Evolutionary conservation across 2,888 invertebrate species (phyloP), one percentile per base, ranked within the genome.

Genomic region (Drosophila anceps): DNA sequence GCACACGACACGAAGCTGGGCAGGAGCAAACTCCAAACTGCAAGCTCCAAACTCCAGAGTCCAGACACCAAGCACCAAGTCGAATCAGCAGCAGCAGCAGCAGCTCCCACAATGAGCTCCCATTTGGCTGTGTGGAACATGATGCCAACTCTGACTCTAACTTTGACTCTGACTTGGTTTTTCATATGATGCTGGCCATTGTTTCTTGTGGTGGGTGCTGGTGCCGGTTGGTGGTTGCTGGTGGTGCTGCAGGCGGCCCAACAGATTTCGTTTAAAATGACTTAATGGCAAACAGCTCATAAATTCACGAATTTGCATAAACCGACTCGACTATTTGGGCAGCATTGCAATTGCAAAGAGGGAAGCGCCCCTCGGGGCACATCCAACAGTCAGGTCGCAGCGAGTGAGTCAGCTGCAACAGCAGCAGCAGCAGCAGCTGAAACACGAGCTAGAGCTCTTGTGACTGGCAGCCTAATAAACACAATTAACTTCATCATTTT

Each of bases 401-500:
- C n/a, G 59, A 76, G 68, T 74, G 74, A 82, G 74, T 76, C 70
- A 69, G 69, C 69, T 35, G 75, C 66, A 71, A 65, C 13, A 48
- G 15, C 37, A 27, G 48, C 60, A 18, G 61, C 43, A 55, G 53
- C 68, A 18, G 75, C 66, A 71, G 70, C 74, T 77, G 78, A 63
- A 73, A 73, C 59, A 67, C 67, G 64, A 71, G 74, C 64, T 65
- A 44, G 59, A 61, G 39, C 65, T 78, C 79, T 78, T 84, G 82
- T 81, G 78, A 82, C 81, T 84, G 82, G 82, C 88, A 88, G 88
- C 83, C 89, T 88, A 88, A 88, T 89, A 85, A 83, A 88, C 88
- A 85, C 89, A 88, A 88, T 88, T 88, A 88, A 89, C 88, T 88
- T 88, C 91, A 91, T 91, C 90, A 90, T 91, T 91, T 91, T 87